These are phyloP conservation scores for Lichenostomus cassidix DNA, from an alignment of 2,113 vertebrate genomes.

Conservation along the genomic window DNA sequence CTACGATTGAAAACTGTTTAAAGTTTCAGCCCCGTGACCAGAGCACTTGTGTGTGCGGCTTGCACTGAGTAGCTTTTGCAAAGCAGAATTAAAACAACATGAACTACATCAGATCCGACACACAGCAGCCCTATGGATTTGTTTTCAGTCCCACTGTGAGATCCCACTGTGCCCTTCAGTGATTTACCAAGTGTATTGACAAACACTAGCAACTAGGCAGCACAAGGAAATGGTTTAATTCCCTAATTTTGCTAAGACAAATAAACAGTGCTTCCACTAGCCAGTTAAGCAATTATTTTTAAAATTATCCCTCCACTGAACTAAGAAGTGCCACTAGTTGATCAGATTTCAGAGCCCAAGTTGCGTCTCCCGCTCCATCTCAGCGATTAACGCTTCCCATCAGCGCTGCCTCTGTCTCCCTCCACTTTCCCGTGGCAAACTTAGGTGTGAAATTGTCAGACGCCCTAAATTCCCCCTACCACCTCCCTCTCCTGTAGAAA, in stretches of 20 bases:
- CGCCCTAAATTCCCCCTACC: background rate
- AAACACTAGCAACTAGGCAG: background rate
- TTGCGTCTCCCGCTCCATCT: background rate
- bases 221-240: background rate
- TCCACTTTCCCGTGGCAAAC: background rate
- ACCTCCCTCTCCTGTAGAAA: background rate
- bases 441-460: background rate
- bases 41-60: background rate
- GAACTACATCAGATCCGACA: background rate
- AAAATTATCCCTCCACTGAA: background rate
- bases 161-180: background rate
- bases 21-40: background rate
- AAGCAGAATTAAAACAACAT: background rate
- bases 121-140: background rate
- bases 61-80: background rate
- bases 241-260: background rate
- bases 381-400: background rate
- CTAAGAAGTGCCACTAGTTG: constrained; percentile 12
- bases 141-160: background rate
- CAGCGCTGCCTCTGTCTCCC: background rate
- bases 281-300: background rate
- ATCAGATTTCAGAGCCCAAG: background rate
- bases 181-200: background rate
- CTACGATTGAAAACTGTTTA: fast-evolving
- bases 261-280: background rate